These are phyloP conservation scores for Hylia prasina DNA, from an alignment of 2,113 vertebrate genomes.

Conservation along the genomic window DNA sequence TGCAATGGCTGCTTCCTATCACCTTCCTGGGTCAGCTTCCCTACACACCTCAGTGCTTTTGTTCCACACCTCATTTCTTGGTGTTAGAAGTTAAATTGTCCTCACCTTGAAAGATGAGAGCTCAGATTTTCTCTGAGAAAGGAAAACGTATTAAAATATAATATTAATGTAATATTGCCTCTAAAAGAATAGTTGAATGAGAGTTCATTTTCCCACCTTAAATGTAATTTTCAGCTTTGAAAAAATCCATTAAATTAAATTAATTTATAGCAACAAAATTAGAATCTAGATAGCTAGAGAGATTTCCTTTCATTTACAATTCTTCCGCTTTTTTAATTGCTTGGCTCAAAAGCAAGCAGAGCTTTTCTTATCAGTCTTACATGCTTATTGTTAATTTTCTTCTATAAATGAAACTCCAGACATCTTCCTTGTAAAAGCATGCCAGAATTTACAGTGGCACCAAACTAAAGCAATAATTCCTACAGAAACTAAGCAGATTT, in stretches of 20 bases:
- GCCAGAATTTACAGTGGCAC: constrained; percentile 51
- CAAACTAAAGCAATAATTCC: constrained; percentile 23
- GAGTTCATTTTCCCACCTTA: background rate
- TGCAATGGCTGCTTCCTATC: background rate
- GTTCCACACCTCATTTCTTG: background rate
- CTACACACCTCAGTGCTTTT: background rate
- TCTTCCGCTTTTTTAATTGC: background rate
- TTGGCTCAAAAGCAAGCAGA: constrained; percentile 15
- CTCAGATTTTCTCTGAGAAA: background rate
- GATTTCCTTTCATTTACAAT: background rate
- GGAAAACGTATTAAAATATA: background rate
- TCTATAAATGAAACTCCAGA: constrained; percentile 44
- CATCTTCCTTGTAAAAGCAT: background rate
- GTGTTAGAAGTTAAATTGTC: background rate
- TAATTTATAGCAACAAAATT: background rate
- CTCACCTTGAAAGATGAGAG: background rate
- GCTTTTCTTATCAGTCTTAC: constrained; percentile 36
- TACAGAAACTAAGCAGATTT: constrained; percentile 6
- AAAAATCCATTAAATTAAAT: background rate
- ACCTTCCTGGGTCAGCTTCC: background rate
- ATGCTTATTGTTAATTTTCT: constrained; percentile 37
- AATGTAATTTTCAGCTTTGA: background rate
- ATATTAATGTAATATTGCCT: background rate
- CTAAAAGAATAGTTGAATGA: background rate
- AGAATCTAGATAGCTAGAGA: background rate